Conservation (phyloP, 2,888 invertebrate species). For the Ennomos erosarius region DNA sequence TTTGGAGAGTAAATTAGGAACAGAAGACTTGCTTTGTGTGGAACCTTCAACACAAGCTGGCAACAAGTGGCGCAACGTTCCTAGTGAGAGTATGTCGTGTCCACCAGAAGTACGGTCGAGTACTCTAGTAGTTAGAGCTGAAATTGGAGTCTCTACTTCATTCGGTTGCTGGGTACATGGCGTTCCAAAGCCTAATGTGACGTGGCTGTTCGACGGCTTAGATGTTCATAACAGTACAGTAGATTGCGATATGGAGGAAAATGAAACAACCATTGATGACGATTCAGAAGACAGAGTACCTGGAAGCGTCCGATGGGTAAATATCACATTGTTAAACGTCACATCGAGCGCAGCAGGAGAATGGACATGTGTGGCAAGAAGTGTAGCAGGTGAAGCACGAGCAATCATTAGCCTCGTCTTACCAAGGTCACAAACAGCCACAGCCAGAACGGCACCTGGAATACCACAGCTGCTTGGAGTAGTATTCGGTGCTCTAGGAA, state of each 20-base stretch:
- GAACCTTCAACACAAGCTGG: conserved; percentile 89
- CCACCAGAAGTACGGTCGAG: conserved; percentile 89
- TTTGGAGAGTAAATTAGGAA: conserved; percentile 90
- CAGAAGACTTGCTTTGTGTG: conserved; percentile 89
- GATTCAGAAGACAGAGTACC: conserved; percentile 76
- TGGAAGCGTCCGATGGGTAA: conserved; percentile 89
- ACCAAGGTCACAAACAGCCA: conserved; percentile 89
- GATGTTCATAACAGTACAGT: conserved; percentile 76
- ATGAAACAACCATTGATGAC: conserved; percentile 72
- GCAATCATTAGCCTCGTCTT: conserved; percentile 86
- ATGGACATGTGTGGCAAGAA: conserved; percentile 92
- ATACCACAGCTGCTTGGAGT: conserved; percentile 90
- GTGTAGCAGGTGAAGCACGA: conserved; percentile 86
- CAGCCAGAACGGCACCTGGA: conserved; percentile 90
- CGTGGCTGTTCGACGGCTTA: conserved; percentile 92
- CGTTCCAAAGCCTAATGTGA: conserved; percentile 93
- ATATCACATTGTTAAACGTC: conserved; percentile 92
- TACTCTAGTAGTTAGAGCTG: conserved; percentile 87
- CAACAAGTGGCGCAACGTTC: conserved; percentile 91
- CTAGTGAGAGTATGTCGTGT: conserved; percentile 92
- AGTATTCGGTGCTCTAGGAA: conserved; percentile 90
- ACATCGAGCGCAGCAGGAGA: conserved; percentile 93
- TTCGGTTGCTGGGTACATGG: conserved; percentile 93
- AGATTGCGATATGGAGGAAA: conserved; percentile 80
- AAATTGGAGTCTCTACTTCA: conserved; percentile 92